Evolutionary conservation across 2,113 vertebrate species (phyloP).

Genomic region (Pogona vitticeps): DNA sequence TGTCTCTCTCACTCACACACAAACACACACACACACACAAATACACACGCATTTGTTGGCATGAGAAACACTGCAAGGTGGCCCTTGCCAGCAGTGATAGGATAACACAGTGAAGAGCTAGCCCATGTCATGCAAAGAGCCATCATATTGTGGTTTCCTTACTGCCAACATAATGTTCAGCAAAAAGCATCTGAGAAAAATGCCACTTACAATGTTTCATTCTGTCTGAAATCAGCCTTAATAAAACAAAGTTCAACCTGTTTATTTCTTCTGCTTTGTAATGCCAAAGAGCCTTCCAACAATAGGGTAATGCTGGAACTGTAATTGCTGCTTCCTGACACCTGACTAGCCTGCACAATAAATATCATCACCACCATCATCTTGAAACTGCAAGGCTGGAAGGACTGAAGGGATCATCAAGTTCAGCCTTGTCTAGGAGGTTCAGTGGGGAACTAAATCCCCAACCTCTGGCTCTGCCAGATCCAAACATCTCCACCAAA

Average conservation of each 20-base stretch:
- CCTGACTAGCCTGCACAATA: conserved; percentile 48
- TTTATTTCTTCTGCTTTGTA: conserved; percentile 32
- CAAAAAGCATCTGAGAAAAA: conserved; percentile 55
- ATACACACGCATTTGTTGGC: no score
- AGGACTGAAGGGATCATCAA: no score
- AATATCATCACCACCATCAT: conserved; percentile 1
- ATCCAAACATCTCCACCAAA: conserved; percentile 44
- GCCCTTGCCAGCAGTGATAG: background rate
- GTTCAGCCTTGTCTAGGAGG: no score
- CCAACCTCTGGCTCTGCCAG: no score
- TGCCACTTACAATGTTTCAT: conserved; percentile 46
- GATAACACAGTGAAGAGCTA: background rate
- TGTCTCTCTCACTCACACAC: background rate
- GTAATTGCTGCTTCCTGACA: conserved; percentile 60
- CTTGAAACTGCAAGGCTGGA: no score
- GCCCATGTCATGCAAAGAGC: background rate
- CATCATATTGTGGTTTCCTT: background rate
- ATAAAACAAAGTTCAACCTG: conserved; percentile 50
- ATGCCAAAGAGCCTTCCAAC: conserved; percentile 41
- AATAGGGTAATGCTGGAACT: conserved; percentile 43
- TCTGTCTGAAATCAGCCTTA: conserved; percentile 54
- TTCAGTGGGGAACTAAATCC: no score
- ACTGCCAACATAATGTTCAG: background rate
- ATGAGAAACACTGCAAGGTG: background rate
- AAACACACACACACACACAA: conserved; percentile 16